phyloP scores from a whole-genome alignment of 2,888 invertebrate genomes.

The Sympetrum striolatum region DNA sequence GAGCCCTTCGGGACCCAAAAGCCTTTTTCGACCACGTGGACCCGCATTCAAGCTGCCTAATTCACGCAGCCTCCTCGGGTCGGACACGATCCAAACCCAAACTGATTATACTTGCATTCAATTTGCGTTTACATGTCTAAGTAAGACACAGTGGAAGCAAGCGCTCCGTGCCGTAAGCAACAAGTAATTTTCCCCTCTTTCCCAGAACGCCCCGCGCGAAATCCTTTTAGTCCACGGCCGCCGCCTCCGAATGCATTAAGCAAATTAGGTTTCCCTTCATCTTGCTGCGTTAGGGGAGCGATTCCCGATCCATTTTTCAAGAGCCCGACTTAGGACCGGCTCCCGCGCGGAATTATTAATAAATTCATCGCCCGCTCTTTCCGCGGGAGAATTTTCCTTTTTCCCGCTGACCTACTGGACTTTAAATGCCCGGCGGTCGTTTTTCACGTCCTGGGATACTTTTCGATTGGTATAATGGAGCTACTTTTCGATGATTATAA shows the following conservation, averaged over 20 bases:
- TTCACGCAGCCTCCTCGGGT: background rate
- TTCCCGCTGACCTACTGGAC: background rate
- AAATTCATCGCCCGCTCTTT: background rate
- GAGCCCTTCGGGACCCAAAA: background rate
- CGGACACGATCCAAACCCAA: background rate
- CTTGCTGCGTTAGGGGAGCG: background rate
- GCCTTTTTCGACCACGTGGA: background rate
- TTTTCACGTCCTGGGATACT: too few species aligned
- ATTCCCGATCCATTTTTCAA: background rate
- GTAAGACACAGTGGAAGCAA: background rate
- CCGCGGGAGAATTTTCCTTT: background rate
- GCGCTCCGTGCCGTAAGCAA: background rate
- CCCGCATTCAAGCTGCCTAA: background rate
- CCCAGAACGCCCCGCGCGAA: background rate
- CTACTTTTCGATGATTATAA: too few species aligned
- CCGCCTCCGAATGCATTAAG: constrained; percentile 21
- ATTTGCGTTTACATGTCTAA: background rate
- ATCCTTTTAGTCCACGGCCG: background rate
- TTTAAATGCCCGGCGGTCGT: too few species aligned
- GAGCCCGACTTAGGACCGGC: background rate
- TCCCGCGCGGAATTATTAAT: background rate
- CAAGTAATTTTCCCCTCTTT: constrained; percentile 24
- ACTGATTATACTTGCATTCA: background rate
- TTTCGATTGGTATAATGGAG: too few species aligned
- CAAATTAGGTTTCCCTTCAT: constrained; percentile 17